These are phyloP conservation scores for Enteromius anoplus DNA, from an alignment of 2,797 vertebrate genomes.

Conservation along the genomic window DNA sequence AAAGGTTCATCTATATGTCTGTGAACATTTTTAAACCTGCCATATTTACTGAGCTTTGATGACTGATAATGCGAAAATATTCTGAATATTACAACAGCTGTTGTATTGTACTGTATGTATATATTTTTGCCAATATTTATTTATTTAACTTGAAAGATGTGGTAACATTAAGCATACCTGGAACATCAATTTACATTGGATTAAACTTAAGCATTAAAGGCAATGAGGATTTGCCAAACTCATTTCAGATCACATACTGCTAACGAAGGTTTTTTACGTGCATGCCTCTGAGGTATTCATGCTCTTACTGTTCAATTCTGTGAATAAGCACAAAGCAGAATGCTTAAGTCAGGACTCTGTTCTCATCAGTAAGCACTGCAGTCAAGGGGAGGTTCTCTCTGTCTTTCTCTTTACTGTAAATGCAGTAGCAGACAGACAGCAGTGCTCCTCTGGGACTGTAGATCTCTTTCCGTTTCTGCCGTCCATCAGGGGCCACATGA, in stretches of 20 bases:
- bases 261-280: neutral
- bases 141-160: neutral
- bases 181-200: neutral
- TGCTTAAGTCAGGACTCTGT: constrained; percentile 50
- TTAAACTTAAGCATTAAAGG: neutral
- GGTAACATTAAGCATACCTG: neutral
- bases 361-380: constrained; percentile 52
- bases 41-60: neutral
- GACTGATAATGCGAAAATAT: neutral
- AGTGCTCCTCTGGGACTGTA: constrained; percentile 35
- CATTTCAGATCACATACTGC: neutral
- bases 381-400: constrained; percentile 26
- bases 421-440: constrained; percentile 23
- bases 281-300: neutral
- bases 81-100: neutral
- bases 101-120: no score
- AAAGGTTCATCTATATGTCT: neutral
- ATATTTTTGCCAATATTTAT: neutral
- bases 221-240: neutral
- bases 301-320: constrained; percentile 53
- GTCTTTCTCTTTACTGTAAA: constrained; percentile 32
- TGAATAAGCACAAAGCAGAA: constrained; percentile 67
- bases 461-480: constrained; percentile 16
- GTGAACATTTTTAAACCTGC: neutral
- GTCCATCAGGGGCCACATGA: constrained; percentile 21